These are phyloP conservation scores for Falco columbarius DNA, from an alignment of 2,797 vertebrate species.

Conservation along the genomic window DNA sequence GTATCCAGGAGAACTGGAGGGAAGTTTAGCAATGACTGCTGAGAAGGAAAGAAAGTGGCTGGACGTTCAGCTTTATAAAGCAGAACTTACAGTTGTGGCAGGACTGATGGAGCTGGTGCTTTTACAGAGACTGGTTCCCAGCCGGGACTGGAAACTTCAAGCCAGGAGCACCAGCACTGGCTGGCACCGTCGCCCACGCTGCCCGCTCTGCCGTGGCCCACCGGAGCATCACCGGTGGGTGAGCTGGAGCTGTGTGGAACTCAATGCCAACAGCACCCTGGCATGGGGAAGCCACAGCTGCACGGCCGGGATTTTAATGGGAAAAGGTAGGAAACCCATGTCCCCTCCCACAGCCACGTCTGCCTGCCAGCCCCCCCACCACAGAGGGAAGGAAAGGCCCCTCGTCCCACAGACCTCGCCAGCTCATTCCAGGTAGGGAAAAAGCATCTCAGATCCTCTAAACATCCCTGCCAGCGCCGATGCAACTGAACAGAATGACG, in stretches of 20 bases:
- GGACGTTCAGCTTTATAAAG: neutral
- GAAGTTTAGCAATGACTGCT: neutral
- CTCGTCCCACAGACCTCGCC: accelerated
- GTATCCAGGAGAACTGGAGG: neutral
- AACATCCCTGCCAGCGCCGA: neutral
- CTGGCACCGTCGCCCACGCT: neutral
- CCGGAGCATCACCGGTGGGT: neutral
- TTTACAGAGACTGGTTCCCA: neutral
- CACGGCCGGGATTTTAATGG: neutral
- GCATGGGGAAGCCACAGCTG: neutral
- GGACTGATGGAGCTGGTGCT: neutral
- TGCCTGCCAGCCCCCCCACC: accelerated
- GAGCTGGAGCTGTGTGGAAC: neutral
- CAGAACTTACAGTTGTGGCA: neutral
- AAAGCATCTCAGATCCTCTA: neutral
- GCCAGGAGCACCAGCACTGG: neutral
- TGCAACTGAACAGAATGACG: neutral
- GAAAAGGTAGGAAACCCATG: neutral
- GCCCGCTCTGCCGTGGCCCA: neutral
- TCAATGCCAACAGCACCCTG: neutral
- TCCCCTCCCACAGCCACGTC: accelerated
- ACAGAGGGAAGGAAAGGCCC: neutral
- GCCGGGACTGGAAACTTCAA: neutral
- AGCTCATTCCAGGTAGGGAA: neutral
- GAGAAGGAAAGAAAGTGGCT: neutral